Evolutionary conservation across 2,113 vertebrate genomes (phyloP).

Genomic region (Ivindomyrus marchei): DNA sequence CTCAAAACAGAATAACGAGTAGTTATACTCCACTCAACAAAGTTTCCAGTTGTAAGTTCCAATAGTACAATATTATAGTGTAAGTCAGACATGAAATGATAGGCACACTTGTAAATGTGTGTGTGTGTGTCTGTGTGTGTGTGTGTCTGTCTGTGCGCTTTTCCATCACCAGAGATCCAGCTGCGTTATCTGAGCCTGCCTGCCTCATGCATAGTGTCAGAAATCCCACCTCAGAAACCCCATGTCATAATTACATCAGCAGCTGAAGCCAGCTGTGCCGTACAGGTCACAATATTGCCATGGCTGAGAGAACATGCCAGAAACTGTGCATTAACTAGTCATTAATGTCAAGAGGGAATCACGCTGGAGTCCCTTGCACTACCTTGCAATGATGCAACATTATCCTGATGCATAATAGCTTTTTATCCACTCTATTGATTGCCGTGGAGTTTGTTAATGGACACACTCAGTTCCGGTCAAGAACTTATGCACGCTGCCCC

Average conservation of each 20-base stretch:
- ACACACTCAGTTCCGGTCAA: not conserved
- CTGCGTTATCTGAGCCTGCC: not conserved
- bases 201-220: not conserved
- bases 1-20: not conserved
- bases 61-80: not conserved
- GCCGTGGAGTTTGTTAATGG: not conserved
- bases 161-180: not conserved
- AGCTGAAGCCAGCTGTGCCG: not conserved
- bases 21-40: not conserved
- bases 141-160: not conserved
- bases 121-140: not conserved
- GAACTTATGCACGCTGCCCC: not conserved
- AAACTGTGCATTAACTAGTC: not conserved
- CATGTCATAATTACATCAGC: not conserved
- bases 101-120: not conserved
- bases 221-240: not conserved
- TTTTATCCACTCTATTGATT: not conserved
- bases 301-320: not conserved
- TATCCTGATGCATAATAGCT: not conserved
- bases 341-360: not conserved
- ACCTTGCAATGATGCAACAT: not conserved
- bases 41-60: not conserved
- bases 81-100: not conserved
- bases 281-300: not conserved
- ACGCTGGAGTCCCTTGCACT: not conserved